A percentile compares a stretch with the other conserved stretches of the same genome.
phyloP scores from a whole-genome alignment of 1,140 invertebrate species.

The Bombus pyrosoma region DNA sequence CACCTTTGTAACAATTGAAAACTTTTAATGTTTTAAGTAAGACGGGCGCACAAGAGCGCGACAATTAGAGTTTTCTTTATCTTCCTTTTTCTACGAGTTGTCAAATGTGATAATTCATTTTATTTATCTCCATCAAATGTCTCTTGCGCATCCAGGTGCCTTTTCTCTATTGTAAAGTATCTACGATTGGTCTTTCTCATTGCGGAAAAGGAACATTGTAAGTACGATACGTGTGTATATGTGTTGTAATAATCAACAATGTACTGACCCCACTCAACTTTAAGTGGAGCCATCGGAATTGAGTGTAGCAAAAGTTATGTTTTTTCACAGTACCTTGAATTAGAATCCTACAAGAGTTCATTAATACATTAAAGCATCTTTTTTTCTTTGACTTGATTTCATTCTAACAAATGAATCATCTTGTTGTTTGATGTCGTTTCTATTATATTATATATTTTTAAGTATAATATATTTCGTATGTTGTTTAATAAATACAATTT shows the following conservation, averaged over 20 bases:
- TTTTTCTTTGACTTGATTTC: constrained; percentile 78
- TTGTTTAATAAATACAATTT: constrained; percentile 72
- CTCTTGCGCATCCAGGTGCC: constrained; percentile 70
- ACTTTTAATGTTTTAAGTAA: constrained; percentile 67
- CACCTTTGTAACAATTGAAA: constrained; percentile 51
- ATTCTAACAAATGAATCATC: constrained; percentile 78
- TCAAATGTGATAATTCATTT: constrained; percentile 57
- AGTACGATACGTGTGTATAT: neutral
- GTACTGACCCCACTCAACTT: constrained; percentile 73
- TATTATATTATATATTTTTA: constrained; percentile 69
- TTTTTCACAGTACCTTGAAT: constrained; percentile 39
- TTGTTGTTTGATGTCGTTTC: constrained; percentile 74
- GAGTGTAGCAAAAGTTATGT: constrained; percentile 69
- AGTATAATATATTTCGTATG: constrained; percentile 73
- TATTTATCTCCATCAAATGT: constrained; percentile 73
- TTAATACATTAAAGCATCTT: constrained; percentile 40
- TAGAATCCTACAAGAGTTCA: constrained; percentile 17
- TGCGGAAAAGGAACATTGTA: neutral
- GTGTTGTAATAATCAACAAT: constrained; percentile 29
- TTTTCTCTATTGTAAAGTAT: constrained; percentile 53
- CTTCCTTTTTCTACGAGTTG: constrained; percentile 62
- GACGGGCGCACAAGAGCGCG: constrained; percentile 73
- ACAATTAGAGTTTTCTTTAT: constrained; percentile 67
- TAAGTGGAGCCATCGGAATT: constrained; percentile 63
- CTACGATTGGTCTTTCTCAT: constrained; percentile 38